Evolutionary conservation across 2,888 invertebrate species (phyloP), one percentile per base, ranked within the genome.

Genomic region (Tortricodes alternella): DNA sequence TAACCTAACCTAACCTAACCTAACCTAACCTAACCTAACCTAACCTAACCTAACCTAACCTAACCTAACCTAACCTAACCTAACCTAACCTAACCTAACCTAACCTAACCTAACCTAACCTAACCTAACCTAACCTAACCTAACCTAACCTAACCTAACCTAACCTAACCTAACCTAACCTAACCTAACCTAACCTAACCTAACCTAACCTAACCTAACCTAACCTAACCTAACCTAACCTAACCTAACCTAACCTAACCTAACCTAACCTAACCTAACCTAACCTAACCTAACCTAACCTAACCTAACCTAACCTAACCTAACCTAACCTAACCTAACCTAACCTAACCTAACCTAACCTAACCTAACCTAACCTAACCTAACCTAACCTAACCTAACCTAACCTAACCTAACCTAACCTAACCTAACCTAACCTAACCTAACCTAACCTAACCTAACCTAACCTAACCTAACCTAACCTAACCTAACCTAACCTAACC

Each of bases 161-260:
- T 46, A 46, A 46, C 46, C 46, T 46, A 46, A 46, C 46, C 46
- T 46, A 46, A 46, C 46, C 46, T 46, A 46, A 46, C 46, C 46
- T 53, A 53, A 53, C 53, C 53, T 53, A 53, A 53, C 53, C 53
- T 53, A 53, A 53, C 53, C 53, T 48, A 46, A 34, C 46, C 46
- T 46, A 46, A 46, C 46, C 46, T 46, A 46, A 46, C 46, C 46
- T 46, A 46, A 46, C 46, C 46, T 46, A 46, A 46, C 46, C 46
- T 46, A 46, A 46, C 46, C 46, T 46, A 46, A 46, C 46, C 46
- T 46, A 46, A 46, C 46, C 46, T 46, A 46, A 46, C 46, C 46
- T 46, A 38, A 38, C 49, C 49, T 38, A 38, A 49, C 49, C 38
- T 38, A 49, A 38, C 49, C 49, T 38, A 38, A 49, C 38, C 49